These are phyloP conservation scores for Zaprionus tsacasi DNA, from an alignment of 1,140 invertebrate species.

Conservation along the genomic window DNA sequence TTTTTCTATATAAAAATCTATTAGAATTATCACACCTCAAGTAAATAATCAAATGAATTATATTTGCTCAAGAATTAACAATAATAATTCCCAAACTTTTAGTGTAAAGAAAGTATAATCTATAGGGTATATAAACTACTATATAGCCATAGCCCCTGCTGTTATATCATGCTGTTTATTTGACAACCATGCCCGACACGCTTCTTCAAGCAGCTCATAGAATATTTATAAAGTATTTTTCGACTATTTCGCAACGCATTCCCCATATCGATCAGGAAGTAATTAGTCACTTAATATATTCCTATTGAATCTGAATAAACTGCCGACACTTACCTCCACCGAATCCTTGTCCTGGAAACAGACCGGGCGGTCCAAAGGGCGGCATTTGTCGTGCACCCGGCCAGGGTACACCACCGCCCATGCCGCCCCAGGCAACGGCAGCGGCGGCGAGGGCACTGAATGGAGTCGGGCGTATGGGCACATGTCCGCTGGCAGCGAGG, in stretches of 20 bases:
- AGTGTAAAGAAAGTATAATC: too few relatives aligned
- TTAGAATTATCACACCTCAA: too few relatives aligned
- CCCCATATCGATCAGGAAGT: conserved; percentile 1
- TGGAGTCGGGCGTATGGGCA: conserved; percentile 88
- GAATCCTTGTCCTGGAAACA: conserved; percentile 83
- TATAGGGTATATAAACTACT: background rate
- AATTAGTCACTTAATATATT: background rate
- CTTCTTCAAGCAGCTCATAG: background rate
- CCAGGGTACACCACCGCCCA: conserved; percentile 87
- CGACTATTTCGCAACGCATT: background rate
- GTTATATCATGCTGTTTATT: background rate
- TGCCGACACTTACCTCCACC: conserved; percentile 76
- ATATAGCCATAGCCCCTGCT: background rate
- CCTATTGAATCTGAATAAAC: background rate
- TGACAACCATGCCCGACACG: background rate
- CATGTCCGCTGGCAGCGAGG: conserved; percentile 84
- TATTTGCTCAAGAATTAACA: too few relatives aligned
- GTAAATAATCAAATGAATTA: too few relatives aligned
- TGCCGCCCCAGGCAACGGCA: conserved; percentile 87
- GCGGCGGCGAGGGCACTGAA: conserved; percentile 88
- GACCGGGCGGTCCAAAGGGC: conserved; percentile 80
- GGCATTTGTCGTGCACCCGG: conserved; percentile 86
- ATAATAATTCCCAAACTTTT: too few relatives aligned
- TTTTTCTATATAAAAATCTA: too few relatives aligned
- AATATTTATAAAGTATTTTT: background rate